Conservation (phyloP, 2,888 invertebrate species). For the Nasonovia ribisnigri region DNA sequence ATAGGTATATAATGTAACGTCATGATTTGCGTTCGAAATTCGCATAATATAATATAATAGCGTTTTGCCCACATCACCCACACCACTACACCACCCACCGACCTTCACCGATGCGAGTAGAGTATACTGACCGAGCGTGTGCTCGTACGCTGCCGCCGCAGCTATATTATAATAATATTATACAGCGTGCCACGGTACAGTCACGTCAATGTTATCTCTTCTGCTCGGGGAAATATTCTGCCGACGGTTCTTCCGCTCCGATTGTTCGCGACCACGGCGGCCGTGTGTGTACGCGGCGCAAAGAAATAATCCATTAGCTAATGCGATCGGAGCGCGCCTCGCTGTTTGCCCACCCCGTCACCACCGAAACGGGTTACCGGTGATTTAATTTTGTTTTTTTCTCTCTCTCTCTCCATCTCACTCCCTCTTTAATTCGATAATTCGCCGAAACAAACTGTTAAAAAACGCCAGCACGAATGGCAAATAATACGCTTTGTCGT, state of each 20-base stretch:
- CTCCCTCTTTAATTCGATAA: not conserved
- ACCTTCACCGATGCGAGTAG: not conserved
- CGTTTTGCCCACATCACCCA: not conserved
- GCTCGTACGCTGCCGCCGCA: not conserved
- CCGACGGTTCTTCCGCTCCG: conserved; percentile 57
- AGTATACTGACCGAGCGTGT: not conserved
- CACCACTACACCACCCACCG: not conserved
- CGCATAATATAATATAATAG: not conserved
- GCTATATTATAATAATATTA: conserved; percentile 19
- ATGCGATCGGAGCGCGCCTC: conserved; percentile 32
- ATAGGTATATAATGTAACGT: not conserved
- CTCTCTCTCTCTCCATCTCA: too few species aligned
- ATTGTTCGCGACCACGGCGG: conserved; percentile 44
- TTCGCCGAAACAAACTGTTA: not conserved
- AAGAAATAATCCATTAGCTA: conserved; percentile 62
- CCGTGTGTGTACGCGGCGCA: not conserved
- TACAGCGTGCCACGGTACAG: not conserved
- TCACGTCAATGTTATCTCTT: conserved; percentile 62
- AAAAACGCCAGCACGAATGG: not conserved
- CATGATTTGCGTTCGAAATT: not conserved
- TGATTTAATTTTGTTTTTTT: not conserved
- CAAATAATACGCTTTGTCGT: not conserved
- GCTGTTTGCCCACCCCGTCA: not conserved
- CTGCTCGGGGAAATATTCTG: conserved; percentile 58
- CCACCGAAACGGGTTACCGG: not conserved